Evolutionary conservation across 2,797 vertebrate species (phyloP), one percentile per base, ranked within the genome.

Genomic region (Sebastes nivosus): DNA sequence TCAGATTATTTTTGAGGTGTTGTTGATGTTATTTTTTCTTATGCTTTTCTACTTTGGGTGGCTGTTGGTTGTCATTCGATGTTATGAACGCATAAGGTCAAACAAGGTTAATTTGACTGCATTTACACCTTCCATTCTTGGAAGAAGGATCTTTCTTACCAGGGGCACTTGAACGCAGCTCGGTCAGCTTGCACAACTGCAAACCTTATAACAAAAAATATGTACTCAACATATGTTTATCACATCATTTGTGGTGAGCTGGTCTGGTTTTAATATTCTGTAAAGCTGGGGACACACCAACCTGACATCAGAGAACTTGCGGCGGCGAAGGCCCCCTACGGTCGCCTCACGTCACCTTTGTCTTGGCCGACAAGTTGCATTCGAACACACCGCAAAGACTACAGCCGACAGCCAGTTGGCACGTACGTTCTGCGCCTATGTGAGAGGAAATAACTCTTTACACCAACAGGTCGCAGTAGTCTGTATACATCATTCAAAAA

Each of bases 311-410:
- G 46, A 52, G 46, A 52, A 20, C 18, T 20, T 0, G 46, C 18
- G 0, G 46, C 46, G 14, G 8, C 46, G 18, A 50, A 50, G 16
- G 3, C 18, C 0, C 6, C 6, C 18, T 50, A 32, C 32, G 8
- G 46, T 50, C 18, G 8, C 46, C 18, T 50, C 46, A 50, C 18
- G 3, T 50, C 7, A 0, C 46, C 8, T 50, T 50, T 50, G 18
- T 50, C 18, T 50, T 0, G 18, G 46, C 46, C 0, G 46, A 50
- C 46, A 9, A n/a, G 46, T 50, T 50, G 46, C 18, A 20, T 0
- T 20, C 3, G 42, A 20, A 50, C 1, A 20, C 42, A 8, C 0
- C 1, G 42, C 42, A 20, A 50, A 50, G 18, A 50, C 42, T 50
- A 8, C 42, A 20, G 42, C 42, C 18, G 42, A 50, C 42, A 18